These are phyloP conservation scores for Cygnus olor DNA, from an alignment of 2,797 vertebrate species.

Conservation along the genomic window DNA sequence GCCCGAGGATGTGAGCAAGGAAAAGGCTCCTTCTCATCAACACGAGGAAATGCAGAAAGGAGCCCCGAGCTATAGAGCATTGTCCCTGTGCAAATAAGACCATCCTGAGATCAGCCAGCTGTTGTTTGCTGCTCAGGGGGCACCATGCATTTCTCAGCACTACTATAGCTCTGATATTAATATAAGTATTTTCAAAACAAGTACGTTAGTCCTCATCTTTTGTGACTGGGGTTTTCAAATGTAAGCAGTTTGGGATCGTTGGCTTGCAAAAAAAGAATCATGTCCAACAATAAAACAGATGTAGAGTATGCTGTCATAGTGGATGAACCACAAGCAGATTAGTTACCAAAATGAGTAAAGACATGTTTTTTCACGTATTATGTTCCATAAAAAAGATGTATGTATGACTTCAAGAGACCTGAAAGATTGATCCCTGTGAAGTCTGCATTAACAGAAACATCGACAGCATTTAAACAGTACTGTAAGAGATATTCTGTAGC, in stretches of 20 bases:
- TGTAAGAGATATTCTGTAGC: neutral
- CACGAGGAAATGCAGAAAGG: neutral
- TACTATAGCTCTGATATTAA: neutral
- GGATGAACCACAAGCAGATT: neutral
- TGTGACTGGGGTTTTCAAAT: neutral
- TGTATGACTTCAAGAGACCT: neutral
- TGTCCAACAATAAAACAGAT: neutral
- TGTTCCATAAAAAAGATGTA: neutral
- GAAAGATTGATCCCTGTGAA: neutral
- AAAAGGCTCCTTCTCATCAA: neutral
- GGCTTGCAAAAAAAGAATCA: neutral
- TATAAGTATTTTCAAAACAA: neutral
- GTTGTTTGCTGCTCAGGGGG: neutral
- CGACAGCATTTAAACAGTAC: neutral
- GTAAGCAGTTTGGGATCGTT: neutral
- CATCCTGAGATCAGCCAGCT: neutral
- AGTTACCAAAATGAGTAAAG: neutral
- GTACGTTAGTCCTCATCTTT: neutral
- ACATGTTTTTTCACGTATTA: neutral
- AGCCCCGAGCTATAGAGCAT: neutral
- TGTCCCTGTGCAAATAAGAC: neutral
- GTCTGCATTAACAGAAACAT: neutral
- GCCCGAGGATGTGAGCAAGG: neutral
- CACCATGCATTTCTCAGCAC: neutral
- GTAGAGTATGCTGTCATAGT: neutral